phyloP scores from a whole-genome alignment of 1,140 invertebrate species.

The Lutraria rhynchaena region DNA sequence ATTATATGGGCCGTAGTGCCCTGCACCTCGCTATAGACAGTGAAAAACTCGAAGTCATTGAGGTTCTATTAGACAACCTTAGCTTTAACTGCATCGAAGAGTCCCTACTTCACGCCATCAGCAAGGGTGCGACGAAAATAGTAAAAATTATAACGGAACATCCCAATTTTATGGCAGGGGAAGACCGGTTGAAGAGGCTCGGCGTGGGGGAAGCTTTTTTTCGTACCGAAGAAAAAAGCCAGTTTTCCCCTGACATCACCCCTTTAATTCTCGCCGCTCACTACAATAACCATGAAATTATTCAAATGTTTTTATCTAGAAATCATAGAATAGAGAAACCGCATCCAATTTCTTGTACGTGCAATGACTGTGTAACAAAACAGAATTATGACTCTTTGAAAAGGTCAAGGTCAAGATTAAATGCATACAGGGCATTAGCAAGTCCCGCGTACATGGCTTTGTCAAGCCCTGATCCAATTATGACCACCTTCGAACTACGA shows the following conservation, averaged over 20 bases:
- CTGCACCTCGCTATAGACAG: conserved; percentile 81
- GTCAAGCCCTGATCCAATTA: conserved; percentile 86
- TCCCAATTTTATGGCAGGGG: conserved; percentile 80
- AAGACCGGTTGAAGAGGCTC: conserved; percentile 77
- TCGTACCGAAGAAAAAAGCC: conserved; percentile 78
- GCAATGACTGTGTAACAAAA: conserved; percentile 84
- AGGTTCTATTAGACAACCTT: conserved; percentile 78
- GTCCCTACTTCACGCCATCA: conserved; percentile 81
- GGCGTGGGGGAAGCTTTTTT: conserved; percentile 79
- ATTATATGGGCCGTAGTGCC: conserved; percentile 80
- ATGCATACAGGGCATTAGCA: conserved; percentile 81
- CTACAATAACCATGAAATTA: conserved; percentile 82
- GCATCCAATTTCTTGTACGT: conserved; percentile 85
- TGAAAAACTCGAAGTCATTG: conserved; percentile 80
- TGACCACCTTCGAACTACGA: conserved; percentile 86
- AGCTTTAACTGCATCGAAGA: conserved; percentile 80
- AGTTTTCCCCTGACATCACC: conserved; percentile 80
- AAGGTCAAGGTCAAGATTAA: conserved; percentile 79
- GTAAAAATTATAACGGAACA: conserved; percentile 81
- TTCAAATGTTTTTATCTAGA: conserved; percentile 81
- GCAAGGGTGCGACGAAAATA: conserved; percentile 80
- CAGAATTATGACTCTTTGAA: conserved; percentile 80
- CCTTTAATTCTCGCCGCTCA: conserved; percentile 81
- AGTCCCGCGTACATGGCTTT: conserved; percentile 86
- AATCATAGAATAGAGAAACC: conserved; percentile 83